Evolutionary conservation across 2,113 vertebrate species (phyloP), one percentile per base, ranked within the genome.

Genomic region (Hystrix brachyura): DNA sequence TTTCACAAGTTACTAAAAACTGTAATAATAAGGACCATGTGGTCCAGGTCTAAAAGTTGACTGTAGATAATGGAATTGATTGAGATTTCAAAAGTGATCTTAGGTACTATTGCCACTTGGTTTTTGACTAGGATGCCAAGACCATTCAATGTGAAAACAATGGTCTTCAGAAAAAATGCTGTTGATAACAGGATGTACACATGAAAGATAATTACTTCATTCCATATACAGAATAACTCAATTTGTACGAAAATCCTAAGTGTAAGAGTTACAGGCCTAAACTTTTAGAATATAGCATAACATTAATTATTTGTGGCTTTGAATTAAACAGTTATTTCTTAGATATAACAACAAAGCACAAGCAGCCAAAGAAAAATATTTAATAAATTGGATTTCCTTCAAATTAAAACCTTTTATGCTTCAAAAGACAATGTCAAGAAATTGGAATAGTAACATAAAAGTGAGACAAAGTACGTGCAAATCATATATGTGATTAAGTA

Each of bases 351-450:
- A 27, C 38, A 87, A 93, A 93, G 27, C 15, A 89, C 18, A 87
- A 87, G 11, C 1, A 87, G 71, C 48, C 4, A 15, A 82, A 91
- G 65, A 13, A n/a, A 55, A 65, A 82, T 38, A 27, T 55, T 10
- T 19, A 72, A 76, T 60, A 67, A 65, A 53, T 76, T 83, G 23
- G 14, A 71, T 93, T 78, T 83, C 12, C 64, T 27, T 82, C 29
- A 90, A 76, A 90, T 93, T 71, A 83, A 94, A 94, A 90, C 4
- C 8, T 27, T n/a, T 83, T 78, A 8, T 87, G 17, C 74, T 83
- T n/a, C 55, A 51, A 96, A 82, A 13, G 25, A 71, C 32, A 79
- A 38, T 32, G 72, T 59, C 23, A 64, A 64, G 53, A 93, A 71
- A 87, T 4, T 90, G 15, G 25, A 83, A 82, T 78, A n/a, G 5